phyloP scores from a whole-genome alignment of 2,113 vertebrate species.

The Neopipo cinnamomea region DNA sequence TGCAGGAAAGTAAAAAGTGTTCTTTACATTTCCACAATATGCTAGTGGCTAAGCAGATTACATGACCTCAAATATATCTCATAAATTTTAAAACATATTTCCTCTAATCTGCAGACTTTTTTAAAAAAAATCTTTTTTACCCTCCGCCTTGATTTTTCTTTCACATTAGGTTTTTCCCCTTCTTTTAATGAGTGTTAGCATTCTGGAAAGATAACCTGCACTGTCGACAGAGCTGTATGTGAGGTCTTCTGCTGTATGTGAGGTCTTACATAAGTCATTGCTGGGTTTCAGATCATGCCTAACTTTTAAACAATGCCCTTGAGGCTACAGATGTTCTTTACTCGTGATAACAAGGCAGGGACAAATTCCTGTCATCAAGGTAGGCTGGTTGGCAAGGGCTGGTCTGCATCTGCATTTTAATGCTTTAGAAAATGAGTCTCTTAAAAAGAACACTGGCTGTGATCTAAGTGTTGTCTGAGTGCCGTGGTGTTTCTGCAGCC shows the following conservation, averaged over 20 bases:
- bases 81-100: neutral
- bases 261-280: neutral
- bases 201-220: neutral
- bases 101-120: neutral
- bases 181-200: neutral
- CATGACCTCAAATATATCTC: neutral
- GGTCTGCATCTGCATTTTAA: neutral
- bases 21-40: neutral
- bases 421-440: neutral
- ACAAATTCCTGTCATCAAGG: neutral
- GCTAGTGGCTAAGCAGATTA: neutral
- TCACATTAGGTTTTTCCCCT: neutral
- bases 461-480: neutral
- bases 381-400: neutral
- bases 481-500: neutral
- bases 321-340: neutral
- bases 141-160: neutral
- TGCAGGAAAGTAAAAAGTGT: fast-evolving
- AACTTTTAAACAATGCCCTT: neutral
- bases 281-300: neutral
- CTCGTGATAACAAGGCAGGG: neutral
- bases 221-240: neutral
- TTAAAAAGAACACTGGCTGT: neutral
- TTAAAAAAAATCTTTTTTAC: neutral
- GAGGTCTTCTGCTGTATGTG: neutral